These are phyloP conservation scores for Etheostoma cragini DNA, from an alignment of 2,113 vertebrate genomes.

Conservation along the genomic window DNA sequence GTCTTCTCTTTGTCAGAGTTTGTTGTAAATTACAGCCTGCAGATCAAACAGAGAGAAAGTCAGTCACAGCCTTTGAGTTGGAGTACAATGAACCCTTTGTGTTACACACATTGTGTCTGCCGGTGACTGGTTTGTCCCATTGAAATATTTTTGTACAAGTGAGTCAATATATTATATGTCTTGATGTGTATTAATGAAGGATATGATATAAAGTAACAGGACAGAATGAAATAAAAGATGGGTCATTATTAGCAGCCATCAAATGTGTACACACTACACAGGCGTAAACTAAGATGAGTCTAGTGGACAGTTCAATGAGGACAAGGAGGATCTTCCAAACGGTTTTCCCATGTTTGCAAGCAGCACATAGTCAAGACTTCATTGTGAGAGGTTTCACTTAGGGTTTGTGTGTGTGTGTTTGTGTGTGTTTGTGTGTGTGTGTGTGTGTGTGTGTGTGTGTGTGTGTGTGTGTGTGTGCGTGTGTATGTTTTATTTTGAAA, in stretches of 20 bases:
- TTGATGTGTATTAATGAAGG: slow-evolving; percentile 30
- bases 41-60: slow-evolving; percentile 79
- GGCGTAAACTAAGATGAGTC: neutral
- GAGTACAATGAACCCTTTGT: slow-evolving; percentile 72
- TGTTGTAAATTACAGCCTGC: slow-evolving; percentile 76
- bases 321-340: slow-evolving; percentile 30
- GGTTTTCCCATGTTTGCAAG: slow-evolving; percentile 11
- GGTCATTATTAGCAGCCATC: neutral
- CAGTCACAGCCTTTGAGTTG: slow-evolving; percentile 61
- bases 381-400: slow-evolving; percentile 18
- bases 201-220: slow-evolving; percentile 1
- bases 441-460: neutral
- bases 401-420: neutral
- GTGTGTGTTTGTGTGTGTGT: neutral
- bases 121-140: slow-evolving; percentile 32
- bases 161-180: slow-evolving; percentile 43
- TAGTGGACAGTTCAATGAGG: slow-evolving; percentile 28
- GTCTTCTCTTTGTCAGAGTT: slow-evolving; percentile 56
- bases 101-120: slow-evolving; percentile 46
- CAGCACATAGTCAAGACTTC: neutral
- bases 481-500: neutral
- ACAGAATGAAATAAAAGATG: slow-evolving; percentile 16
- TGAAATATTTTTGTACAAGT: slow-evolving; percentile 42
- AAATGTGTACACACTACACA: neutral
- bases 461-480: neutral